These are phyloP conservation scores for Drosophila percnosoma DNA, from an alignment of 2,888 invertebrate species.

Conservation along the genomic window DNA sequence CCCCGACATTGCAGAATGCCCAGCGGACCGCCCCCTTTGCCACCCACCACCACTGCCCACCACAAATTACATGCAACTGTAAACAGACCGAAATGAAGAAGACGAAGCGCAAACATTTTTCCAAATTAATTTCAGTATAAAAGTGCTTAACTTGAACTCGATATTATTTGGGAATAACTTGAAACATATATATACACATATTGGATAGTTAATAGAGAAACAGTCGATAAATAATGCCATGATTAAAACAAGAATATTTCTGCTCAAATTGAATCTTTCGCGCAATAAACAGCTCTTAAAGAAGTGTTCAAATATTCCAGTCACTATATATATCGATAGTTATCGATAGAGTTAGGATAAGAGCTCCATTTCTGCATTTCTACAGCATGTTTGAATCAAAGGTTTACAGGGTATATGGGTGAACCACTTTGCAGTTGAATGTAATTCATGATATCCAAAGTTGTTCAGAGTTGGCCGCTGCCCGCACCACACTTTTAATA, in stretches of 20 bases:
- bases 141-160: slow-evolving; percentile 35
- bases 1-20: not conserved
- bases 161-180: not conserved
- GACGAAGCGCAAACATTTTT: not conserved
- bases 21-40: not conserved
- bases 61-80: not conserved
- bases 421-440: not conserved
- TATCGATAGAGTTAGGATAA: not conserved
- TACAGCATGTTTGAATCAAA: not conserved
- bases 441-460: not conserved
- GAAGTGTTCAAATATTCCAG: not conserved
- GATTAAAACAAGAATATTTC: not conserved
- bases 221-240: not conserved
- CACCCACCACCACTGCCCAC: not conserved
- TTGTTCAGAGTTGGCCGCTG: not conserved
- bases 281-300: not conserved
- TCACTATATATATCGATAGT: not conserved
- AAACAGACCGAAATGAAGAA: slow-evolving; percentile 6
- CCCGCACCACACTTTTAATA: not conserved
- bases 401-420: not conserved
- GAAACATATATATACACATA: not conserved
- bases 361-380: not conserved
- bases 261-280: not conserved
- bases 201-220: not conserved
- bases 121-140: slow-evolving; percentile 9